Conservation (phyloP, 2,888 invertebrate species). For the Lucinisca nassula region DNA sequence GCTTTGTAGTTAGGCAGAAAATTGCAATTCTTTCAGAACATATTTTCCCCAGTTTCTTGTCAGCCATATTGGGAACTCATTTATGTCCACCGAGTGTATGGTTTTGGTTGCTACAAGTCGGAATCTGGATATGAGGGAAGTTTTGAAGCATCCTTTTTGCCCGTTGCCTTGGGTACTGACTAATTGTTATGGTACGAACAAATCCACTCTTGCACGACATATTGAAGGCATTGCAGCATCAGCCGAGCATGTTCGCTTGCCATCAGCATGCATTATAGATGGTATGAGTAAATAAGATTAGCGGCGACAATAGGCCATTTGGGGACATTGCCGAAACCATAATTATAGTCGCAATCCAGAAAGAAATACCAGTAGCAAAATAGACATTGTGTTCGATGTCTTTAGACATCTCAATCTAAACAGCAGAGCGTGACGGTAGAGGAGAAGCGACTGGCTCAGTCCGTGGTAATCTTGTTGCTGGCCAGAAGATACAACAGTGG, state of each 20-base stretch:
- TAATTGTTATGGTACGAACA: conserved; percentile 39
- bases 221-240: conserved; percentile 40
- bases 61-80: no score
- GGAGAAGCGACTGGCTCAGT: neutral
- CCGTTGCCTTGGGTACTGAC: conserved; percentile 59
- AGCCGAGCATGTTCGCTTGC: conserved; percentile 34
- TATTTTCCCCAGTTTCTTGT: no score
- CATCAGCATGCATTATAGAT: conserved; percentile 43
- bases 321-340: conserved; percentile 37
- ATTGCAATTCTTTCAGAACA: no score
- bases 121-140: conserved; percentile 41
- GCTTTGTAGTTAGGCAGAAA: no score
- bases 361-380: neutral
- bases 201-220: conserved; percentile 37
- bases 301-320: conserved; percentile 38
- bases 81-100: no score
- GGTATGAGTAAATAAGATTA: conserved; percentile 55
- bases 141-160: conserved; percentile 54
- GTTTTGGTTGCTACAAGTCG: conserved; percentile 43
- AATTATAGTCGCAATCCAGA: conserved; percentile 20
- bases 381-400: neutral
- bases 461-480: neutral
- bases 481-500: neutral
- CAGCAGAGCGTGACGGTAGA: conserved; percentile 6
- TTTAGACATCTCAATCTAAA: neutral